These are phyloP conservation scores for Tenebrosternarchus preto DNA, from an alignment of 2,113 vertebrate genomes.

Conservation along the genomic window DNA sequence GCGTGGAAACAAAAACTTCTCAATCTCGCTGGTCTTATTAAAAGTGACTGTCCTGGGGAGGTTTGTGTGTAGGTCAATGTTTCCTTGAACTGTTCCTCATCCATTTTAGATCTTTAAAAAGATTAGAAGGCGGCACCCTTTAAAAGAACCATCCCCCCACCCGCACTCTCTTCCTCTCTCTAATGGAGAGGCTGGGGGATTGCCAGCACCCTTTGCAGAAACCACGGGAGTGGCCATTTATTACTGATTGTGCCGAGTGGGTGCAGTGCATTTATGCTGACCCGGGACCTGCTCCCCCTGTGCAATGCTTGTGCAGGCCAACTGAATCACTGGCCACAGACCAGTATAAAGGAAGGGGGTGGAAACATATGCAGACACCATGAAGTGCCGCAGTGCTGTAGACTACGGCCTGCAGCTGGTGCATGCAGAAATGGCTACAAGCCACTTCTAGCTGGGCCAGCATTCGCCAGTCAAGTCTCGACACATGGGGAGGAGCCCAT, in stretches of 20 bases:
- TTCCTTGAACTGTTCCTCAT: neutral
- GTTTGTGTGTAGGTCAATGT: neutral
- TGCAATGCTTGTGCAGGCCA: neutral
- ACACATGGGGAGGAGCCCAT: constrained; percentile 27
- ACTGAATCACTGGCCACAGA: neutral
- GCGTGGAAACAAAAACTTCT: neutral
- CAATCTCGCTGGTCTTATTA: neutral
- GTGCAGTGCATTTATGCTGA: neutral
- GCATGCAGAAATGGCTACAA: constrained; percentile 3
- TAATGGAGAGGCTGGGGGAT: constrained; percentile 55
- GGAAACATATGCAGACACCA: neutral
- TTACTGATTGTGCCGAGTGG: neutral
- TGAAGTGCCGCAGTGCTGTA: neutral
- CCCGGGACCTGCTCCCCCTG: neutral
- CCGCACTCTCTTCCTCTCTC: constrained; percentile 6
- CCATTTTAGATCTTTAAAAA: constrained; percentile 25
- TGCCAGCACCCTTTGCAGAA: constrained; percentile 35
- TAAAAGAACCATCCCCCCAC: constrained; percentile 47
- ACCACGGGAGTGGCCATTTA: constrained; percentile 10
- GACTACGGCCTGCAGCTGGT: neutral
- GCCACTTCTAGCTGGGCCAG: neutral
- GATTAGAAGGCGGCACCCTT: constrained; percentile 13
- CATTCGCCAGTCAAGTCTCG: constrained; percentile 13
- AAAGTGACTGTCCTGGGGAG: neutral
- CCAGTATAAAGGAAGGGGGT: neutral